Base-by-base conservation (phyloP, 2,113 vertebrate species). In the Ictalurus punctatus region DNA sequence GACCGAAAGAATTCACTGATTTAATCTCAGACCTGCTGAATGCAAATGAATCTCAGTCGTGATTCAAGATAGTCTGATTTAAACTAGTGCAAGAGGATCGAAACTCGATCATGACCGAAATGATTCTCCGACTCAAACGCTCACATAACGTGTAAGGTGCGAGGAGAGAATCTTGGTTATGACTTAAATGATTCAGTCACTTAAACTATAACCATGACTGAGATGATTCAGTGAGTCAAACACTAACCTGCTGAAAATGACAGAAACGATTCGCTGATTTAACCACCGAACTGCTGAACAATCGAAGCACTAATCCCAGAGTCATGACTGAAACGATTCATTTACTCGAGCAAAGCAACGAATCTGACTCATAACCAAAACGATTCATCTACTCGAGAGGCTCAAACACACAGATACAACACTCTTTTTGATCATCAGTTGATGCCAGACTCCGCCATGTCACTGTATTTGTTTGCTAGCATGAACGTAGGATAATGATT, bases 391-490 rank as follows among this genome's bases (percentile, higher is more conserved):
- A 17, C 78, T 17, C 1, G 14, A 80, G 25, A 3, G 3, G 0
- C 1, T 19, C 14, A 19, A 17, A 23, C 1, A 4, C 1, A 12
- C 10, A 12, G 27, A 23, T 0, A 2, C 40, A 6, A 5, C 21
- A 48, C 2, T 2, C 6, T n/a, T 27, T 27, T 30, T 9, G 14
- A 14, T 8, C 17, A 56, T 30, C 17, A 30, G 78, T 56, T n/a
- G 27, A 27, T 48, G 21, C 44, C 10, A 6, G 74, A 78, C 40
- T 76, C 37, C 13, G 73, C 13, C 21, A 34, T 16, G 67, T 34
- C 13, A 34, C 67, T 16, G 67, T 13, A 76, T 17, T n/a, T 21
- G 16, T 81, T 34, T 30, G 52, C 27, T 17, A 1, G 27, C 25
- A 80, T n/a, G 44, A 52, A 27, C 1, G 0, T 17, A 27, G 25